Conservation (phyloP, 2,113 vertebrate species). For the Phyllostomus hastatus region DNA sequence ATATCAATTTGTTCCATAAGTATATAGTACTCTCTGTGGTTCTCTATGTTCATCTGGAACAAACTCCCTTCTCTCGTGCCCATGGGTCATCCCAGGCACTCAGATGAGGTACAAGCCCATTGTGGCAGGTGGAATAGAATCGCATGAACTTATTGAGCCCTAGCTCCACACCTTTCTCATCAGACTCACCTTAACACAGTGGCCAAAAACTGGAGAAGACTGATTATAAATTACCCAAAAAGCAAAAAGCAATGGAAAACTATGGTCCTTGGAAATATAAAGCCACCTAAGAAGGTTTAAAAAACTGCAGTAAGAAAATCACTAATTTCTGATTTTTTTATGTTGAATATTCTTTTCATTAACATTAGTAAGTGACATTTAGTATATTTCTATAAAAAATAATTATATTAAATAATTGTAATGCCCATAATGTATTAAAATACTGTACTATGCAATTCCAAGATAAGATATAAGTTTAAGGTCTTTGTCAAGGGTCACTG, state of each 20-base stretch:
- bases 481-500: conserved; percentile 28
- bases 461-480: conserved; percentile 47
- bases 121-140: background rate
- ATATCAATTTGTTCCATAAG: background rate
- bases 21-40: background rate
- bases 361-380: conserved; percentile 41
- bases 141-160: background rate
- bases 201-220: background rate
- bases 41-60: background rate
- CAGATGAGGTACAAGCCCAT: background rate
- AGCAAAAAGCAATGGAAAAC: background rate
- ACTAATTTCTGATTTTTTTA: background rate
- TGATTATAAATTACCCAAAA: background rate
- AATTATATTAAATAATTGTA: conserved; percentile 31
- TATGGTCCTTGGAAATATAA: background rate
- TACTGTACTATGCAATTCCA: conserved; percentile 12
- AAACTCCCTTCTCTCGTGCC: background rate
- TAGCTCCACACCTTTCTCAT: background rate
- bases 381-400: background rate
- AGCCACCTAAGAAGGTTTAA: background rate
- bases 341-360: conserved; percentile 24
- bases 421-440: conserved; percentile 28
- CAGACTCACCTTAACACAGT: background rate
- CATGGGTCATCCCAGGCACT: background rate
- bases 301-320: background rate